Evolutionary conservation across 1,140 invertebrate genomes (phyloP), one percentile per base, ranked within the genome.

Genomic region (Drosophila hydei): DNA sequence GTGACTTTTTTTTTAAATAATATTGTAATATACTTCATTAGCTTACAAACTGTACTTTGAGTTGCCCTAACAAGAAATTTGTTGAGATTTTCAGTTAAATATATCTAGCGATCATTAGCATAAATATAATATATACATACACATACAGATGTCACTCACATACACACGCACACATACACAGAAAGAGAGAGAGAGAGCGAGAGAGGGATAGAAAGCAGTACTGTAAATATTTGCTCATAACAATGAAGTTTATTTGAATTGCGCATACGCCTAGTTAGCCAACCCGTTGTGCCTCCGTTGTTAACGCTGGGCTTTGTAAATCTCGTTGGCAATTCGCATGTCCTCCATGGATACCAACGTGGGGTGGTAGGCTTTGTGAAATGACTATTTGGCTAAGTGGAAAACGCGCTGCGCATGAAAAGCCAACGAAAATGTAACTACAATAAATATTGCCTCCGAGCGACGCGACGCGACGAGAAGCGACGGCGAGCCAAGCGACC

Each of bases 211-310:
- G 30, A 11, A 11, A 6, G 27, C 8, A 30, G 27, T 62, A 75
- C 59, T 9, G 65, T 21, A 52, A 62, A 62, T 52, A 54, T 62
- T 45, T 33, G 40, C 43, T 36, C 14, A 21, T 27, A 54, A 69
- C 16, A 52, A 33, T 38, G 18, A 52, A 62, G 40, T 45, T 21
- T 62, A 52, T 69, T 69, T 47, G 65, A 54, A 77, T 74, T 77
- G 14, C 55, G 45, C 64, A 77, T 56, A 64, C 74, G 42, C 71
- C 48, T 48, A 63, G 72, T 74, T 64, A 52, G 55, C 48, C 27
- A 42, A 30, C 33, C 50, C n/a, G 19, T 40, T 19, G 9, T 21
- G 30, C 36, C 59, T 9, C 23, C 54, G 14, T 42, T 42, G 25
- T 18, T 19, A 21, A n/a, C 25, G 40, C 23, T 27, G 11, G 23